These are phyloP conservation scores for Magallana ariakensis DNA, from an alignment of 1,140 invertebrate species.

Conservation along the genomic window DNA sequence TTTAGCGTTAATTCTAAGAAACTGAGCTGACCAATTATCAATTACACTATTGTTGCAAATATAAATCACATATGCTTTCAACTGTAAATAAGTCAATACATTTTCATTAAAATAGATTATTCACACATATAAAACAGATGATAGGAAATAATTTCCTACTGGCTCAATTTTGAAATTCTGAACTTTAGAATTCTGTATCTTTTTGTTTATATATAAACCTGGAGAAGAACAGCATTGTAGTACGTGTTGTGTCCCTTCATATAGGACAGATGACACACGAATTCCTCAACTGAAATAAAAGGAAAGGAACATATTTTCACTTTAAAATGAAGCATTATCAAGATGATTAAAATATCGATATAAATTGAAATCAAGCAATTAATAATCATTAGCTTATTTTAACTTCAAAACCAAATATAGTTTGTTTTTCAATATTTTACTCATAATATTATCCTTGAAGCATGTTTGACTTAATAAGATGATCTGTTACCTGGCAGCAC, in stretches of 20 bases:
- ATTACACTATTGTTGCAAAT: not conserved
- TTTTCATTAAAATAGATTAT: not conserved
- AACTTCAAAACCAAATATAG: not conserved
- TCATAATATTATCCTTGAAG: not conserved
- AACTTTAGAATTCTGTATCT: no score
- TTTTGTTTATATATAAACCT: not conserved
- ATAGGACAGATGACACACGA: not conserved
- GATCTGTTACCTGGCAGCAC: not conserved
- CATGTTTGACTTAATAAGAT: not conserved
- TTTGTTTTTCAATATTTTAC: not conserved
- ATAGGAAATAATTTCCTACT: not conserved
- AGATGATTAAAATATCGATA: not conserved
- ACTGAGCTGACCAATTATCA: not conserved
- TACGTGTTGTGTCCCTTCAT: not conserved
- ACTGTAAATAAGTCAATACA: not conserved
- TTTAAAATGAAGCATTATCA: not conserved
- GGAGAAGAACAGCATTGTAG: not conserved
- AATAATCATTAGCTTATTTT: not conserved
- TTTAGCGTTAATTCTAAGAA: not conserved
- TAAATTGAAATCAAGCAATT: not conserved
- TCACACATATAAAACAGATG: not conserved
- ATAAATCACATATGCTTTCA: not conserved
- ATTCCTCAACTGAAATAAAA: slow-evolving; percentile 4
- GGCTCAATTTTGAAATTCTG: not conserved
- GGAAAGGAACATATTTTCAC: not conserved